Evolutionary conservation across 2,797 vertebrate species (phyloP), one percentile per base, ranked within the genome.

Genomic region (Melanotaenia parkinsoni): DNA sequence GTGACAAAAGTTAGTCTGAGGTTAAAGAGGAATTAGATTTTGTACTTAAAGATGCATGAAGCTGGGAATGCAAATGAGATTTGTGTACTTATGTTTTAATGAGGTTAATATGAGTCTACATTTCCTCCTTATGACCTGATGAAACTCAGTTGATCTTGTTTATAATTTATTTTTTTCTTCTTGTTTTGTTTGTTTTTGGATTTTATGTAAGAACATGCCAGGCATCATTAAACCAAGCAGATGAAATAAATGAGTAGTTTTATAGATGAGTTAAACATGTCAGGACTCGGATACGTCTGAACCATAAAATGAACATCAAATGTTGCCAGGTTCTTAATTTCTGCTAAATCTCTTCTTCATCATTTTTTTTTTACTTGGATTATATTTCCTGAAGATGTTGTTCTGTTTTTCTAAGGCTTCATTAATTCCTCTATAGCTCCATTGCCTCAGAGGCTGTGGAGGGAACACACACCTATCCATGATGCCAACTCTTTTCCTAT

Each of bases 41-140:
- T 35, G 37, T 47, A 13, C 58, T 58, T 37, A 54, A 63, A 67
- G 33, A 68, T 37, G 56, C 66, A 22, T 50, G n/a, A 22, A 72
- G 69, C 58, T 63, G 59, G 61, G 60, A 67, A 80, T 78, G 20
- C 72, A 40, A 82, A 87, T 76, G 13, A 2, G 37, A 28, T 12
- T 0, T 58, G 14, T 56, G 50, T 33, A 13, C 32, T 20, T 33
- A 33, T 20, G 2, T 83, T 79, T 79, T 51, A 63, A 66, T 83
- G 62, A 63, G 43, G 58, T 73, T 62, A 37, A 58, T 75, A 22
- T 38, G 47, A 65, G 58, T 45, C 53, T 65, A 43, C 56, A 68
- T 85, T 68, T 77, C 65, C 56, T 79, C 65, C 56, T 78, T 61
- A 72, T 63, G 60, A 35, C 71, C 38, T 56, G 24, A 57, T 38